phyloP scores from a whole-genome alignment of 1,140 invertebrate species.

The Nephila pilipes region DNA sequence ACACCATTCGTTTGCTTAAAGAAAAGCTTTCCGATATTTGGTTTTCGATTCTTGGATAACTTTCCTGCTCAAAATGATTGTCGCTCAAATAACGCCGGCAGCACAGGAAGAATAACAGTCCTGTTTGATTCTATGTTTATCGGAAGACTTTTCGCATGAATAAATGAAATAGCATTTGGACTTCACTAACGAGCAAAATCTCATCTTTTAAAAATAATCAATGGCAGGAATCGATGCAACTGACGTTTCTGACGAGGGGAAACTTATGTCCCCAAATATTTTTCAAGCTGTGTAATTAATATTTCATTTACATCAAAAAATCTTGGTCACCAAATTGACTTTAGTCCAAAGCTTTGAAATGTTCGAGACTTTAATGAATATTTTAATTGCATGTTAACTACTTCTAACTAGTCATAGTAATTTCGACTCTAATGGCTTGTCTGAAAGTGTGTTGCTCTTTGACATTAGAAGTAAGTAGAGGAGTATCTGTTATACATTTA shows the following conservation, averaged over 20 bases:
- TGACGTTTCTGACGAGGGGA: conserved; percentile 16
- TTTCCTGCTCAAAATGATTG: conserved; percentile 31
- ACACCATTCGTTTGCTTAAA: background rate
- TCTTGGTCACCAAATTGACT: background rate
- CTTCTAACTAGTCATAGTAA: background rate
- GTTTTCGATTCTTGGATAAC: conserved; percentile 49
- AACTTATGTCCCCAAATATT: conserved; percentile 63
- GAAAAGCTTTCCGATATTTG: conserved; percentile 48
- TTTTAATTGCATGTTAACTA: background rate
- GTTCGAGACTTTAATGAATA: no score
- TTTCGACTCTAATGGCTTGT: no score
- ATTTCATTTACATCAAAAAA: conserved; percentile 41
- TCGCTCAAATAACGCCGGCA: conserved; percentile 27
- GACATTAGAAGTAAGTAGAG: no score
- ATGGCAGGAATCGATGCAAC: conserved; percentile 19
- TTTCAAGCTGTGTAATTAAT: conserved; percentile 53
- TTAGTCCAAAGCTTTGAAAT: background rate
- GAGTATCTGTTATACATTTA: no score
- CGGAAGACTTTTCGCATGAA: conserved; percentile 25
- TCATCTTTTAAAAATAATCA: conserved; percentile 72
- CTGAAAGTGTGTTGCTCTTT: no score
- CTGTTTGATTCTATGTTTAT: conserved; percentile 33
- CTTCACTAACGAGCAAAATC: conserved; percentile 50
- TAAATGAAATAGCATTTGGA: conserved; percentile 58
- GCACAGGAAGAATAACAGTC: conserved; percentile 1